A percentile compares a stretch with the other conserved stretches of the same genome.
phyloP scores from a whole-genome alignment of 2,797 vertebrate species.

The Knipowitschia caucasica region DNA sequence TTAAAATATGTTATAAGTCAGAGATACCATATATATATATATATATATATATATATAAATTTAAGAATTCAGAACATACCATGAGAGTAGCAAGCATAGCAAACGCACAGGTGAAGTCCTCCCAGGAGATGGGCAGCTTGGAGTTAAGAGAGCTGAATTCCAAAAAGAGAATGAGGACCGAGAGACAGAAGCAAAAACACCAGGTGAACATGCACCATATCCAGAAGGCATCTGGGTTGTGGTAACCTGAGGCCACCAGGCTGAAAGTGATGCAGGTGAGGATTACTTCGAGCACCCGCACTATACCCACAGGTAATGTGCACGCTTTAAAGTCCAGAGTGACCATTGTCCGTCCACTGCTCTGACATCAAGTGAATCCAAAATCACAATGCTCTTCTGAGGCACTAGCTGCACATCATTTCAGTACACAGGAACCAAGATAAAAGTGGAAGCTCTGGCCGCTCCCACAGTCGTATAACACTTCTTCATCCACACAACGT shows the following conservation, averaged over 20 bases:
- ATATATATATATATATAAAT: no score
- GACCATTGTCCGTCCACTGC: constrained; percentile 31
- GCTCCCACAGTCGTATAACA: constrained; percentile 11
- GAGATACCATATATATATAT: no score
- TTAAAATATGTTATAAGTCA: no score
- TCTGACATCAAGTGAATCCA: neutral
- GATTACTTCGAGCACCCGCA: constrained; percentile 74
- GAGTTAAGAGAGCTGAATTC: constrained; percentile 69
- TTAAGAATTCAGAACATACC: constrained; percentile 42
- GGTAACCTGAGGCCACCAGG: constrained; percentile 67
- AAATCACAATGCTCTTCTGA: neutral
- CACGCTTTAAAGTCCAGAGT: constrained; percentile 55
- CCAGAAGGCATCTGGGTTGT: constrained; percentile 2
- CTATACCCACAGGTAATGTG: constrained; percentile 69
- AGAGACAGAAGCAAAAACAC: constrained; percentile 81
- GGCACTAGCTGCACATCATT: neutral
- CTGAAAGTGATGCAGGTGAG: constrained; percentile 81
- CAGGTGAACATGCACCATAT: constrained; percentile 85
- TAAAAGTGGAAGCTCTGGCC: neutral
- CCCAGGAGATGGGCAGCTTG: constrained; percentile 81
- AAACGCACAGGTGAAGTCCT: constrained; percentile 82
- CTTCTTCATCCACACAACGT: constrained; percentile 9
- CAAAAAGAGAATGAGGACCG: constrained; percentile 74
- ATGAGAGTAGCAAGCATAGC: constrained; percentile 80
- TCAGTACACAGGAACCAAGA: neutral